Evolutionary conservation across 2,797 vertebrate genomes (phyloP).

Genomic region (Danio kyathit): DNA sequence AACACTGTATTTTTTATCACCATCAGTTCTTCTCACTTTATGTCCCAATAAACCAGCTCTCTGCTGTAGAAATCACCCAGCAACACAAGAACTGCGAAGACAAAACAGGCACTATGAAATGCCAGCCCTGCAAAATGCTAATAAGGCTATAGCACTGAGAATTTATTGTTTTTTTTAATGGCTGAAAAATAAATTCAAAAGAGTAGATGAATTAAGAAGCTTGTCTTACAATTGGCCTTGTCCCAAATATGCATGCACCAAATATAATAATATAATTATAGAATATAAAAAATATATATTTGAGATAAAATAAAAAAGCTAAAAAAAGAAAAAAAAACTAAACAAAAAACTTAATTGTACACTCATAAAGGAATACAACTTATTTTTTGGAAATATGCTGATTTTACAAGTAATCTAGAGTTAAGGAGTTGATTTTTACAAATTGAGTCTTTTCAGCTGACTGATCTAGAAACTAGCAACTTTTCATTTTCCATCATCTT

Average conservation of each 20-base stretch:
- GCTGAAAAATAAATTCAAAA: background rate
- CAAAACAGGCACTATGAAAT: background rate
- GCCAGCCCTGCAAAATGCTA: slow-evolving; percentile 27
- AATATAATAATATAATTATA: background rate
- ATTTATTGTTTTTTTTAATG: slow-evolving; percentile 9
- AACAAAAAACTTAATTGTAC: too few species aligned
- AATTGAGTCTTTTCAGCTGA: too few species aligned
- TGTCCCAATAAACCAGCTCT: background rate
- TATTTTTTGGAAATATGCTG: too few species aligned
- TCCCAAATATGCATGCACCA: background rate
- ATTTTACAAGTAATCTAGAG: too few species aligned
- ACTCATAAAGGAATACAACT: too few species aligned
- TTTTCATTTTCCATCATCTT: too few species aligned
- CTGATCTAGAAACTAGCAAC: too few species aligned
- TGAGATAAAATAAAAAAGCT: background rate
- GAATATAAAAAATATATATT: background rate
- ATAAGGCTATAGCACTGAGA: slow-evolving; percentile 3
- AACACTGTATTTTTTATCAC: slow-evolving; percentile 12
- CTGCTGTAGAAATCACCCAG: background rate
- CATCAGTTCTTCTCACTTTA: slow-evolving; percentile 14
- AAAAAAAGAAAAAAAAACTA: too few species aligned
- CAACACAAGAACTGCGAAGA: slow-evolving; percentile 4
- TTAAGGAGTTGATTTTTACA: too few species aligned
- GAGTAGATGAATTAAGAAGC: slow-evolving; percentile 16
- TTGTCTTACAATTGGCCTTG: background rate